Evolutionary conservation across 2,797 vertebrate species (phyloP).

Genomic region (Semotilus atromaculatus): DNA sequence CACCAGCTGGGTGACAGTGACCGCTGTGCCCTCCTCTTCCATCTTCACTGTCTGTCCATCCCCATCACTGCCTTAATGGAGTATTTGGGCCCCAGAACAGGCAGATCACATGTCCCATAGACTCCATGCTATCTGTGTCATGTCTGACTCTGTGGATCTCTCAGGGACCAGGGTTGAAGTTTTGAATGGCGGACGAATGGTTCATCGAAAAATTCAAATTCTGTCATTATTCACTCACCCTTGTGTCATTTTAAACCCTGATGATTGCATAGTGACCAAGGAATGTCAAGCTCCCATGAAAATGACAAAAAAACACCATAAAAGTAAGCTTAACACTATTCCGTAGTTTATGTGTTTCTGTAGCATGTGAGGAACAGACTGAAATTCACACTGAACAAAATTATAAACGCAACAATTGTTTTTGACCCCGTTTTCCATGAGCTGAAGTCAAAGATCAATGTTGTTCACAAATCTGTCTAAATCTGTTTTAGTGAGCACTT

Average conservation of each 20-base stretch:
- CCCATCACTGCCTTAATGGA: conserved; percentile 45
- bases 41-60: conserved; percentile 29
- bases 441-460: no score
- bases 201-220: neutral
- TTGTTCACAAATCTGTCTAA: no score
- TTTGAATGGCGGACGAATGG: neutral
- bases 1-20: conserved; percentile 56
- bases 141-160: conserved; percentile 33
- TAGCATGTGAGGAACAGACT: neutral
- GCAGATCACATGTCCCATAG: conserved; percentile 20
- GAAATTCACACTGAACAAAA: neutral
- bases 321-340: neutral
- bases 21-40: conserved; percentile 22
- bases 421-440: no score
- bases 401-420: no score
- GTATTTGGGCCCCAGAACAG: conserved; percentile 22
- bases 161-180: neutral
- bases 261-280: neutral
- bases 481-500: no score
- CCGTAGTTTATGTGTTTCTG: neutral
- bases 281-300: neutral
- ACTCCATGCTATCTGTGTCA: conserved; percentile 32
- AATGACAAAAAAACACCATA: neutral
- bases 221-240: neutral
- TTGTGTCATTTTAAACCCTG: neutral